Conservation (phyloP, 2,113 vertebrate species). For the Xyliphius kryptos region DNA sequence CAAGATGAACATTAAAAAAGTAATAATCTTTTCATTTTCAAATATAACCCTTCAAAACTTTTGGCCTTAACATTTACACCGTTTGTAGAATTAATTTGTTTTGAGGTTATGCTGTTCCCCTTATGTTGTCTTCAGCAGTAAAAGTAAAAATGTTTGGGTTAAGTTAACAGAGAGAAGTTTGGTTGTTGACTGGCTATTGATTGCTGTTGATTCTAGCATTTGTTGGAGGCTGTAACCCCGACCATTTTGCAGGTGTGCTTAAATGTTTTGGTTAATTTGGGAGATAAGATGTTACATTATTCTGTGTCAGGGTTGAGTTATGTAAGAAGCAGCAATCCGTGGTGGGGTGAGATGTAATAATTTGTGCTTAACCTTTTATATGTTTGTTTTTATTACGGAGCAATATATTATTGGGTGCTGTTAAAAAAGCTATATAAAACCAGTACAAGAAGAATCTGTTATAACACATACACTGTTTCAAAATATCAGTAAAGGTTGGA, state of each 20-base stretch:
- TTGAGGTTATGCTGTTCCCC: constrained; percentile 20
- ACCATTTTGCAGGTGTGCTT: constrained; percentile 51
- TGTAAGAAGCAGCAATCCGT: not conserved
- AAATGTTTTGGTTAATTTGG: constrained; percentile 49
- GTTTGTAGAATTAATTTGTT: not conserved
- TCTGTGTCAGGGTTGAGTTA: constrained; percentile 14
- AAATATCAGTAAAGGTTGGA: no score
- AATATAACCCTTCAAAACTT: not conserved
- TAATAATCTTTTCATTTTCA: no score
- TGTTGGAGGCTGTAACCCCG: constrained; percentile 37
- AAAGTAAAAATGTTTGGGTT: constrained; percentile 49
- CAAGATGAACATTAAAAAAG: no score
- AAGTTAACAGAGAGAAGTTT: constrained; percentile 24
- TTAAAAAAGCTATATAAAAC: no score
- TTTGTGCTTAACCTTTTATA: not conserved
- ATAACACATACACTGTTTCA: no score
- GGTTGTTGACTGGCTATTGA: constrained; percentile 45
- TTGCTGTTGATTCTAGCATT: constrained; percentile 37
- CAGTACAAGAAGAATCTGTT: no score
- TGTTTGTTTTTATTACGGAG: not conserved
- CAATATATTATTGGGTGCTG: no score
- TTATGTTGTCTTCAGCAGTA: not conserved
- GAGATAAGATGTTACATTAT: constrained; percentile 11
- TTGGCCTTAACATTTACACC: no score
- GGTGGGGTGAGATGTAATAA: not conserved